phyloP scores from a whole-genome alignment of 2,797 vertebrate genomes.

The Galago senegalensis region DNA sequence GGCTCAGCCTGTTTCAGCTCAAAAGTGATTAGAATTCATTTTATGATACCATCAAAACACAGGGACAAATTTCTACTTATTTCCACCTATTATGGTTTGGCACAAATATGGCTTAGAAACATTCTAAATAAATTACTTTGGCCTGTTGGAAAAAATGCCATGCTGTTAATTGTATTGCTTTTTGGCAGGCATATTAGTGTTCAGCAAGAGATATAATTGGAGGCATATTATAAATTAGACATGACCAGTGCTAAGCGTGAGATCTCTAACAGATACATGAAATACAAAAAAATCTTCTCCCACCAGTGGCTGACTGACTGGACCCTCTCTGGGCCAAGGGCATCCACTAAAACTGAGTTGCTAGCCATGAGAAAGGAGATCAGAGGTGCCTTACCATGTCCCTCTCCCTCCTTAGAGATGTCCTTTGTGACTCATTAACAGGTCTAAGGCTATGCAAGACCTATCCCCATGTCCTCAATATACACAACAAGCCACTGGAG shows the following conservation, averaged over 20 bases:
- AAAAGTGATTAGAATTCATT: constrained; percentile 42
- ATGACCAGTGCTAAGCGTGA: constrained; percentile 13
- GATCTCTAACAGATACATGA: neutral
- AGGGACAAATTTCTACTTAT: constrained; percentile 60
- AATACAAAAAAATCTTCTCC: no score
- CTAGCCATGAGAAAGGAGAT: no score
- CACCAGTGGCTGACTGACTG: no score
- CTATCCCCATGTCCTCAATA: no score
- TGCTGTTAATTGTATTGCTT: constrained; percentile 78
- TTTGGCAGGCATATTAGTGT: constrained; percentile 63
- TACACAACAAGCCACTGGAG: no score
- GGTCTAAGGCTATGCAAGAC: no score
- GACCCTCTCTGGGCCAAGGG: no score
- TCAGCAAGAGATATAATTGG: constrained; percentile 60
- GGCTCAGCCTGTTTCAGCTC: neutral
- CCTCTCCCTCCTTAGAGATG: no score
- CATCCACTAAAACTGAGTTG: no score
- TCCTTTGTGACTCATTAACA: no score
- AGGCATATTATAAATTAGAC: constrained; percentile 66
- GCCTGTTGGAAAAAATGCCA: constrained; percentile 59
- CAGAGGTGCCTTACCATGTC: no score
- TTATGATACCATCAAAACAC: constrained; percentile 66
- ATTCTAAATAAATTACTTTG: constrained; percentile 55
- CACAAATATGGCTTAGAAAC: neutral
- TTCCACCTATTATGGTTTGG: constrained; percentile 65